These are phyloP conservation scores for Blennius ocellaris DNA, from an alignment of 2,113 vertebrate genomes.

Conservation along the genomic window DNA sequence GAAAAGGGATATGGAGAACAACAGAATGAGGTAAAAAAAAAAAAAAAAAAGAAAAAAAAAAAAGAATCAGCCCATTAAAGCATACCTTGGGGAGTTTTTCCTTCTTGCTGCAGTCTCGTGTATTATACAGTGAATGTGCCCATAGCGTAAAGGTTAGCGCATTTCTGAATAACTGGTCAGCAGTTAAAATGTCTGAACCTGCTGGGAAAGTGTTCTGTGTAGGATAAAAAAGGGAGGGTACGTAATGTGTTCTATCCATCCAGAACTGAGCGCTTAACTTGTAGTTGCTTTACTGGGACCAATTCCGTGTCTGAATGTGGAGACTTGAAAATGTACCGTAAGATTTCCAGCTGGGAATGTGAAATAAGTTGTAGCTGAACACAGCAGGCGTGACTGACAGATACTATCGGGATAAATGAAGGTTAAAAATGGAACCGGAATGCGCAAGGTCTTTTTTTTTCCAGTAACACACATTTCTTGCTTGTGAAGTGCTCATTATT, in stretches of 20 bases:
- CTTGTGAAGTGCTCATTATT: neutral
- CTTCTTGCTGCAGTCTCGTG: neutral
- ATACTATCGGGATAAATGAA: slow-evolving; percentile 10
- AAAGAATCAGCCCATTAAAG: slow-evolving; percentile 18
- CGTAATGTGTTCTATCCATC: slow-evolving; percentile 21
- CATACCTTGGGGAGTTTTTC: slow-evolving; percentile 7
- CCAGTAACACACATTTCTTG: neutral
- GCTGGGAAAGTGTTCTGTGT: slow-evolving; percentile 9
- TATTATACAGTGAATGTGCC: slow-evolving; percentile 40
- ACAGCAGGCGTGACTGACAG: slow-evolving; percentile 9
- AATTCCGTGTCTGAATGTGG: neutral
- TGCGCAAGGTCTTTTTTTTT: slow-evolving; percentile 9
- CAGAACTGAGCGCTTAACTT: slow-evolving; percentile 32
- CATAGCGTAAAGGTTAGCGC: slow-evolving; percentile 18
- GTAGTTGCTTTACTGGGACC: slow-evolving; percentile 27
- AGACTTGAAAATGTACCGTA: slow-evolving; percentile 2
- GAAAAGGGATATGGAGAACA: neutral
- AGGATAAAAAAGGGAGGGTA: slow-evolving; percentile 7
- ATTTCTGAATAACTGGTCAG: slow-evolving; percentile 34
- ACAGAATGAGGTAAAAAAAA: slow-evolving; percentile 2
- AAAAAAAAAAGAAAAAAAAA: too few species aligned
- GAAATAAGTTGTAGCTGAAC: slow-evolving; percentile 30
- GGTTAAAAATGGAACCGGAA: slow-evolving; percentile 8
- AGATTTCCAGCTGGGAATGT: slow-evolving; percentile 31
- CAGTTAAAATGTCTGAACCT: slow-evolving; percentile 32